Evolutionary conservation across 2,888 invertebrate genomes (phyloP).

Genomic region (Nomada goodeniana): DNA sequence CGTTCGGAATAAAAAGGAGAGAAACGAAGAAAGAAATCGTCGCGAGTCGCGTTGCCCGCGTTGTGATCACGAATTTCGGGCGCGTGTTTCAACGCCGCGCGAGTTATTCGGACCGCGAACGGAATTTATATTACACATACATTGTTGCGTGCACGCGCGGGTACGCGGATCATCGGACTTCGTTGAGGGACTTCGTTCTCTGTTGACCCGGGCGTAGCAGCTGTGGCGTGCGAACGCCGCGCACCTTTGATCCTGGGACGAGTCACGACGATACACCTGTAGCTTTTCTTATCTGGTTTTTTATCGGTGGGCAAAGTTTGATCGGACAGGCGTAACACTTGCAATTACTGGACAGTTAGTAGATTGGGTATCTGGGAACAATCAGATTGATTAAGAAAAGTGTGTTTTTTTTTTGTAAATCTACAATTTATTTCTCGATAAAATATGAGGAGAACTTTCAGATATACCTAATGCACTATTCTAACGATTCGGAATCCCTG

Average conservation of each 20-base stretch:
- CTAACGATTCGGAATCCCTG: no score
- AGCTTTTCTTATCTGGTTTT: no score
- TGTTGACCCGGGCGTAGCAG: neutral
- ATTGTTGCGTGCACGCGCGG: no score
- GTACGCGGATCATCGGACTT: neutral
- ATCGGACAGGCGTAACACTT: no score
- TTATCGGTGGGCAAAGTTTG: no score
- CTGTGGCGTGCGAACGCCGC: neutral
- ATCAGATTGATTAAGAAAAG: no score
- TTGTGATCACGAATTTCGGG: constrained; percentile 41
- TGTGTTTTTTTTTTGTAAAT: no score
- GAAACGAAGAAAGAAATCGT: neutral
- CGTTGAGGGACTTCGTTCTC: neutral
- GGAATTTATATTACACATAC: constrained; percentile 19
- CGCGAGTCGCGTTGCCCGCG: constrained; percentile 41
- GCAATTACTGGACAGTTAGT: no score
- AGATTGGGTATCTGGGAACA: no score
- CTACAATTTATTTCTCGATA: no score
- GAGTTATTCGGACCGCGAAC: constrained; percentile 1
- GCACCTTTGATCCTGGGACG: neutral
- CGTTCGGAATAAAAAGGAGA: constrained; percentile 26
- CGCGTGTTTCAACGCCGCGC: constrained; percentile 6
- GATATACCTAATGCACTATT: no score
- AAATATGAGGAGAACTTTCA: no score
- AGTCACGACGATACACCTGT: neutral